phyloP scores from a whole-genome alignment of 2,113 vertebrate species.

The Maccullochella peelii region DNA sequence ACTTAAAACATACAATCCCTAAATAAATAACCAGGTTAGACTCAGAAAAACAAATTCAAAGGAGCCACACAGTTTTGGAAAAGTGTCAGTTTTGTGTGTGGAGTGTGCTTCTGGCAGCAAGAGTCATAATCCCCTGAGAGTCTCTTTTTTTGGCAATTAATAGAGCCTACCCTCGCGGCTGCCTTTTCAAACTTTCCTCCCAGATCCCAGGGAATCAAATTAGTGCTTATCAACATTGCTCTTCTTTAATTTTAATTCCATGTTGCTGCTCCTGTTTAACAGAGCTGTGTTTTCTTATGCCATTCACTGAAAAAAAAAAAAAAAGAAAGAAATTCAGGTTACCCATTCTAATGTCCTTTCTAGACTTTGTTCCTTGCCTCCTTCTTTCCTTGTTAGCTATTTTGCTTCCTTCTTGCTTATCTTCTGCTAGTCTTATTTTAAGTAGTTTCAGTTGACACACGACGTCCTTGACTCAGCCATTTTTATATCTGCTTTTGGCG shows the following conservation, averaged over 20 bases:
- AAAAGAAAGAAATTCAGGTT: background rate
- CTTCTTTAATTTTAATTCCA: constrained; percentile 58
- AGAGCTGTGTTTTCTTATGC: background rate
- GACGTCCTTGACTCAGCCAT: background rate
- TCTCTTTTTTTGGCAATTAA: constrained; percentile 53
- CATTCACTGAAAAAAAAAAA: constrained; percentile 2
- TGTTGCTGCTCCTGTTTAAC: constrained; percentile 19
- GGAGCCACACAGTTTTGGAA: background rate
- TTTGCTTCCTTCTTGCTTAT: background rate
- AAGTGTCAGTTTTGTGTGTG: constrained; percentile 25
- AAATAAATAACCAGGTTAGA: background rate
- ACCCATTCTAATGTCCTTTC: background rate
- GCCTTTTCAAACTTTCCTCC: constrained; percentile 45
- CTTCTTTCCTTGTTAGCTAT: background rate
- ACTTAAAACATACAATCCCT: background rate
- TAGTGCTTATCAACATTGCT: constrained; percentile 51
- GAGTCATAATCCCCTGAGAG: constrained; percentile 52
- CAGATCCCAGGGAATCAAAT: constrained; percentile 53
- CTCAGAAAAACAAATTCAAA: background rate
- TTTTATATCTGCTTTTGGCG: background rate
- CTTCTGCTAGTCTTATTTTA: constrained; percentile 1
- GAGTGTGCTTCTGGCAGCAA: constrained; percentile 50
- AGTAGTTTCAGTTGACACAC: constrained; percentile 1
- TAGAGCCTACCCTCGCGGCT: constrained; percentile 18
- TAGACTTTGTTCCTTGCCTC: background rate